Evolutionary conservation across 2,888 invertebrate genomes (phyloP).

Genomic region (Steinernema scapterisci): DNA sequence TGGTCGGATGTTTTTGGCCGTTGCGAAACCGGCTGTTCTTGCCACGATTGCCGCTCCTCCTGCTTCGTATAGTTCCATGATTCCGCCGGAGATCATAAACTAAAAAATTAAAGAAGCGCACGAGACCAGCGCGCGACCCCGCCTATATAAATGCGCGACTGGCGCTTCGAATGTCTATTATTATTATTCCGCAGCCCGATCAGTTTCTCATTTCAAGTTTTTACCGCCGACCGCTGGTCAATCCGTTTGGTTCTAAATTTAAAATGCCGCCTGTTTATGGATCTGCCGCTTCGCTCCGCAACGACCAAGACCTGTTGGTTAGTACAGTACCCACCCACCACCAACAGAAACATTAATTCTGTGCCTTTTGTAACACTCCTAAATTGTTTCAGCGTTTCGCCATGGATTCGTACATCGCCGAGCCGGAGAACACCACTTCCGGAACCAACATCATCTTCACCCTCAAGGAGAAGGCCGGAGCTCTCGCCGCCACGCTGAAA

Average conservation of each 20-base stretch:
- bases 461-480: constrained; percentile 83
- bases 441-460: constrained; percentile 81
- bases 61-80: neutral
- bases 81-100: neutral
- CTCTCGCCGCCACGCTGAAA: constrained; percentile 83
- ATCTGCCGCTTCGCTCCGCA: neutral
- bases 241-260: neutral
- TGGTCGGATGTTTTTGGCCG: constrained; percentile 8
- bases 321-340: neutral
- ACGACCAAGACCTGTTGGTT: constrained; percentile 7
- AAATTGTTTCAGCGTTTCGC: constrained; percentile 55
- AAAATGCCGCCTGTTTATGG: constrained; percentile 27
- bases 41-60: neutral
- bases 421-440: constrained; percentile 56
- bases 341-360: too few species aligned
- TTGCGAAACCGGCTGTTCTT: constrained; percentile 12
- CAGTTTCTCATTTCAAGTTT: constrained; percentile 19
- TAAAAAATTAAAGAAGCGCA: constrained; percentile 15
- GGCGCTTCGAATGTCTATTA: neutral
- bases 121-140: neutral
- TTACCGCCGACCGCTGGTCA: constrained; percentile 14
- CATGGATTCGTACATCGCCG: constrained; percentile 67
- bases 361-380: neutral
- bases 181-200: neutral
- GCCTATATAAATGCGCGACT: constrained; percentile 16